phyloP scores from a whole-genome alignment of 92 coral and sea anemone species.

The Actinostola sp. region DNA sequence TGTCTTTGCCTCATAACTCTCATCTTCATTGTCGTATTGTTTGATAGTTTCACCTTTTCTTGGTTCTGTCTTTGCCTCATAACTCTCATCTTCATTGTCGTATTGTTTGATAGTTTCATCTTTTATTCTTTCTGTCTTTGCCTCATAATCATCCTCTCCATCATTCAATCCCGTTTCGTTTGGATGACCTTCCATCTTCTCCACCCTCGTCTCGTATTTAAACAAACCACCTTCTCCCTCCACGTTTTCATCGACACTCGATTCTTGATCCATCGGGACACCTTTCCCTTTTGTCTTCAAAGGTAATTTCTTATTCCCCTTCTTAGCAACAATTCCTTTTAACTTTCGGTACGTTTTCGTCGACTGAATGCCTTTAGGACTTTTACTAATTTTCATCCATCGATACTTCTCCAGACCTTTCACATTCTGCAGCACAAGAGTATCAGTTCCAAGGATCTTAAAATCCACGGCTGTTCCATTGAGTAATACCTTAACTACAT shows the following conservation, averaged over 20 bases:
- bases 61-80: background rate
- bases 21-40: background rate
- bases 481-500: slow-evolving; percentile 20
- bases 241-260: background rate
- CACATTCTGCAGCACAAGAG: slow-evolving; percentile 17
- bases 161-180: background rate
- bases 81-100: background rate
- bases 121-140: too few relatives aligned
- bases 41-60: background rate
- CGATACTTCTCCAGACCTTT: slow-evolving; percentile 4
- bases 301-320: background rate
- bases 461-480: slow-evolving; percentile 22
- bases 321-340: background rate
- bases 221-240: slow-evolving; percentile 11
- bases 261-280: background rate
- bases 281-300: background rate
- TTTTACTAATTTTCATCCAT: background rate
- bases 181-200: background rate
- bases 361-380: background rate
- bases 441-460: background rate
- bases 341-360: background rate
- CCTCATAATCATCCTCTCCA: too few relatives aligned
- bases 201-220: slow-evolving; percentile 11
- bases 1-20: background rate
- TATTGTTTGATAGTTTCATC: too few relatives aligned